phyloP scores from a whole-genome alignment of 2,888 invertebrate genomes.

The Amorpha juglandis region DNA sequence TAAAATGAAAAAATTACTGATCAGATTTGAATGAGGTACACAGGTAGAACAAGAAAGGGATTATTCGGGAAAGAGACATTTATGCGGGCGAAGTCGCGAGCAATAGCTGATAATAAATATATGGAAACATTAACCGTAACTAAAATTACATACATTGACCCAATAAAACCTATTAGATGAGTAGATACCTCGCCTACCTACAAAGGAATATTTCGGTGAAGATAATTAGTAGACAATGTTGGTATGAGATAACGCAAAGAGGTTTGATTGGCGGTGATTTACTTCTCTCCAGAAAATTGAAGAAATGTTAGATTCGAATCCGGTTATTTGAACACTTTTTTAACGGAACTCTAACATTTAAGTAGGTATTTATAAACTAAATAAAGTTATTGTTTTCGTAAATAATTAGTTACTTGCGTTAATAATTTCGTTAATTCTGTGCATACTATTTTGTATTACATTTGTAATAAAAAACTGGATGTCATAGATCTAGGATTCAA shows the following conservation, averaged over 20 bases:
- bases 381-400: neutral
- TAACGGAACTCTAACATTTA: neutral
- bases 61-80: too few relatives aligned
- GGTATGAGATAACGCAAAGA: neutral
- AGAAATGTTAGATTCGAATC: neutral
- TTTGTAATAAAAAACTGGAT: neutral
- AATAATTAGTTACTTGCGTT: neutral
- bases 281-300: neutral
- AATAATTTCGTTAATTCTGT: neutral
- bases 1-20: too few relatives aligned
- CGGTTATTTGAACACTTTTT: neutral
- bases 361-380: neutral
- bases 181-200: neutral
- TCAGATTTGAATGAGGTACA: too few relatives aligned
- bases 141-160: neutral
- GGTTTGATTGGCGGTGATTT: neutral
- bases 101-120: too few relatives aligned
- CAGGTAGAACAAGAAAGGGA: too few relatives aligned
- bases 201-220: neutral
- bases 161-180: neutral
- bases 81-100: too few relatives aligned
- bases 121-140: neutral
- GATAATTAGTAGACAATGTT: neutral
- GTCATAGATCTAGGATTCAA: neutral
- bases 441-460: neutral